Percentiles rank a stretch among this genome's conserved stretches.
These are phyloP conservation scores for Noctuana brunneofusca DNA, from an alignment of 2,888 invertebrate species.

Conservation along the genomic window DNA sequence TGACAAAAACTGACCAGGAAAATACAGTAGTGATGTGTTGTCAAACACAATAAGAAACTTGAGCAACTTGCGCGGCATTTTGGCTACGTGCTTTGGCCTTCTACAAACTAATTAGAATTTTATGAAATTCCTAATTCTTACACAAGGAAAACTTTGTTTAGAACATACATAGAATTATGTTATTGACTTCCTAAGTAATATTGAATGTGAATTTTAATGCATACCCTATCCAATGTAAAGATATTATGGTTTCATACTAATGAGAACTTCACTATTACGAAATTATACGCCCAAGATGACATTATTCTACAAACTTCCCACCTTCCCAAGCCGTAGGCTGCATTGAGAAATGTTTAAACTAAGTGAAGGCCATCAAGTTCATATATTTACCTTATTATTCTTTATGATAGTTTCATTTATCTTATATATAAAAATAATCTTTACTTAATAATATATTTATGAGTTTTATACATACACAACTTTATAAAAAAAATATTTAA, in stretches of 20 bases:
- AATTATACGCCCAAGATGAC: slow-evolving; percentile 36
- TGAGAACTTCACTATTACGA: slow-evolving; percentile 45
- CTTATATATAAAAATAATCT: too few relatives aligned
- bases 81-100: slow-evolving; percentile 39
- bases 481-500: too few relatives aligned
- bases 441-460: too few relatives aligned
- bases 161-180: background rate
- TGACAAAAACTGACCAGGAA: slow-evolving; percentile 96
- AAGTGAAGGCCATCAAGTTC: slow-evolving; percentile 73
- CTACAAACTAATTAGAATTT: slow-evolving; percentile 1
- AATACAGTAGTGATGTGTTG: slow-evolving; percentile 95
- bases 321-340: slow-evolving; percentile 62
- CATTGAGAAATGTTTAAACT: slow-evolving; percentile 68
- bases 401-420: too few relatives aligned
- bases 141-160: background rate
- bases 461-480: too few relatives aligned
- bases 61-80: slow-evolving; percentile 93
- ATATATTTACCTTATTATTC: slow-evolving; percentile 32
- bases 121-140: background rate
- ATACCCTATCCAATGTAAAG: background rate
- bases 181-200: background rate
- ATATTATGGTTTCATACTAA: background rate
- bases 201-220: background rate
- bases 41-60: slow-evolving; percentile 97
- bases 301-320: slow-evolving; percentile 52